Evolutionary conservation across 1,140 invertebrate genomes (phyloP).

Genomic region (Metaphire vulgaris): DNA sequence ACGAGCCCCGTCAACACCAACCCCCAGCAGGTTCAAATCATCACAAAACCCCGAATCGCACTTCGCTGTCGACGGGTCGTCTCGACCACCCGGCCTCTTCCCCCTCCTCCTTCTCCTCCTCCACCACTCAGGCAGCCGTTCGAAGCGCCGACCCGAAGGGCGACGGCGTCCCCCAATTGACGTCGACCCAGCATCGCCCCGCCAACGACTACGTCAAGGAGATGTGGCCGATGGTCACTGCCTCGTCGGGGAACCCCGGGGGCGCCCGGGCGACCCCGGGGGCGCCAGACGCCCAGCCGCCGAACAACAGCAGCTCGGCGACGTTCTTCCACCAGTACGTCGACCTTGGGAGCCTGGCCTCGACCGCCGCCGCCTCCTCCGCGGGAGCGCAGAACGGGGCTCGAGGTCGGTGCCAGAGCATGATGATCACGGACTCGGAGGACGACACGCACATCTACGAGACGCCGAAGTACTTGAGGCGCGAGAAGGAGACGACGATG

Average conservation of each 20-base stretch:
- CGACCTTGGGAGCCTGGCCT: too few species aligned
- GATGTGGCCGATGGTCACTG: constrained; percentile 20
- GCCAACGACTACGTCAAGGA: constrained; percentile 22
- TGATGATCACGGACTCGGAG: background rate
- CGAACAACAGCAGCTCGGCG: constrained; percentile 11
- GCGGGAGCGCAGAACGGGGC: background rate
- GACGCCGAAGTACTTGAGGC: constrained; percentile 20
- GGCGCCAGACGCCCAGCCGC: background rate
- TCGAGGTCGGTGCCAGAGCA: background rate
- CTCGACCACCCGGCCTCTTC: background rate
- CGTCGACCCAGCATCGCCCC: background rate
- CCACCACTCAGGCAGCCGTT: too few species aligned
- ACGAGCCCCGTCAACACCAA: background rate
- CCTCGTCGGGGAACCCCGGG: constrained; percentile 4
- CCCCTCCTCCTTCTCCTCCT: too few species aligned
- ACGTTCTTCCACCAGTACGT: too few species aligned
- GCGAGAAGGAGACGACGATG: constrained; percentile 18
- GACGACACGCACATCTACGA: constrained; percentile 23
- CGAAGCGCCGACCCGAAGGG: background rate
- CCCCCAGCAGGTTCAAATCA: background rate
- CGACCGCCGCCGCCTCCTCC: too few species aligned
- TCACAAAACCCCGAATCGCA: background rate
- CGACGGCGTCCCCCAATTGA: too few species aligned
- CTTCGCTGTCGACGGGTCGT: background rate
- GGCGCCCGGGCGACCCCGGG: background rate